Evolutionary conservation across 2,888 invertebrate species (phyloP), one percentile per base, ranked within the genome.

Genomic region (Cephus pygmeus): DNA sequence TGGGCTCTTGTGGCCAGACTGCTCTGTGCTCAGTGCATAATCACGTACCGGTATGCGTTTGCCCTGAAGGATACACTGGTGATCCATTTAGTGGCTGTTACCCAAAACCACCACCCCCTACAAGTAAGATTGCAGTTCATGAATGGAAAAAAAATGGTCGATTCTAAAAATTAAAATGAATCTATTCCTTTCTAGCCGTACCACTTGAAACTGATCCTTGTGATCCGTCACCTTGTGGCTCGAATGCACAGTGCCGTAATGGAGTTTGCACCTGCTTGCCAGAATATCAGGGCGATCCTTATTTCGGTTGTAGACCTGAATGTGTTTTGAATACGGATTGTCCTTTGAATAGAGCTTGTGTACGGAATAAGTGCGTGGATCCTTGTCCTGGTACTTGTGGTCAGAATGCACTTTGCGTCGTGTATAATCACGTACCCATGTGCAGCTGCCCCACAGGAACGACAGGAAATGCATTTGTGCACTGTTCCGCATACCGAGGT

Each of bases 1-100:
- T 94, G 75, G 93, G 94, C 79, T 93, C 95, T 9, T 97, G 97
- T 88, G 96, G 96, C 69, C 89, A 92, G 69, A 95, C 94, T 89
- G 95, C 96, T 15, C 93, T 94, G 83, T 97, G 96, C 86, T 93
- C 94, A 79, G 96, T 96, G 9, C 93, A 95, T 4, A 96, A 96
- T 86, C 96, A 96, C 85, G 94, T 95, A n/a, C 95, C 96, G 12
- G 95, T 95, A 92, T 97, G 97, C 89, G 93, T 94, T 75, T 97
- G 97, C 89, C 95, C 40, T 96, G 96, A 88, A 90, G 96, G 95
- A 82, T 96, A 95, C 86, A 95, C 94, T 79, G 96, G 96, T 77
- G 94, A 96, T 93, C 96, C 96, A 77, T 96, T 96, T 90, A 93
- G 93, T 78, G 94, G 93, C 83, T 96, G 96, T 87, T 92, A 93